phyloP scores from a whole-genome alignment of 2,797 vertebrate species.

The Channallabes apus region DNA sequence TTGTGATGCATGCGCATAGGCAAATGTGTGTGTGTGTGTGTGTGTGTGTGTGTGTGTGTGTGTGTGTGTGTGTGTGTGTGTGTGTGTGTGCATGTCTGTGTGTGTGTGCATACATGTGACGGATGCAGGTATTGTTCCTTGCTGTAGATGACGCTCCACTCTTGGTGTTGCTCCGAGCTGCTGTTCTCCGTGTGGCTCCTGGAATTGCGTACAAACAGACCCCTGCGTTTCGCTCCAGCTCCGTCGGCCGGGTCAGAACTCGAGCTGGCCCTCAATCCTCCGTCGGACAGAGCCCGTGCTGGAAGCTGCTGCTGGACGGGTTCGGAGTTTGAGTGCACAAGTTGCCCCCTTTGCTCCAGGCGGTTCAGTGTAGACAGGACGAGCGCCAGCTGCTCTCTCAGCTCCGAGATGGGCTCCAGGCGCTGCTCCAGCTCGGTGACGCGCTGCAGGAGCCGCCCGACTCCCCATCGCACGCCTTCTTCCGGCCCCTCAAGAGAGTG shows the following conservation, averaged over 20 bases:
- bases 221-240: conserved; percentile 47
- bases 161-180: conserved; percentile 45
- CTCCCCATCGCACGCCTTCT: conserved; percentile 89
- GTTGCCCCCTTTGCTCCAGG: conserved; percentile 74
- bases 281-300: conserved; percentile 31
- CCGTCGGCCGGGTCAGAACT: conserved; percentile 30
- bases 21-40: not conserved
- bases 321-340: conserved; percentile 83
- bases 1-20: not conserved
- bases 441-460: conserved; percentile 90
- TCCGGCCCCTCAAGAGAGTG: conserved; percentile 81
- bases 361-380: conserved; percentile 89
- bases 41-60: too few relatives aligned
- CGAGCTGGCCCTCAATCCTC: conserved; percentile 21
- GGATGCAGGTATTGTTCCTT: conserved; percentile 49
- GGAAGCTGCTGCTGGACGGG: conserved; percentile 56
- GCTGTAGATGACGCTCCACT: conserved; percentile 55
- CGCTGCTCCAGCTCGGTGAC: conserved; percentile 94
- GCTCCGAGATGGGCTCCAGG: conserved; percentile 89
- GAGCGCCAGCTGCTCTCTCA: conserved; percentile 93
- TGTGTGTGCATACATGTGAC: conserved; percentile 40
- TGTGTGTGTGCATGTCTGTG: too few relatives aligned
- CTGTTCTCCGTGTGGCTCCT: conserved; percentile 49
- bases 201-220: conserved; percentile 50
- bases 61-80: too few relatives aligned